Percentiles rank a stretch among this genome's conserved stretches.
These are phyloP conservation scores for Melospiza georgiana DNA, from an alignment of 2,113 vertebrate species.

Conservation along the genomic window DNA sequence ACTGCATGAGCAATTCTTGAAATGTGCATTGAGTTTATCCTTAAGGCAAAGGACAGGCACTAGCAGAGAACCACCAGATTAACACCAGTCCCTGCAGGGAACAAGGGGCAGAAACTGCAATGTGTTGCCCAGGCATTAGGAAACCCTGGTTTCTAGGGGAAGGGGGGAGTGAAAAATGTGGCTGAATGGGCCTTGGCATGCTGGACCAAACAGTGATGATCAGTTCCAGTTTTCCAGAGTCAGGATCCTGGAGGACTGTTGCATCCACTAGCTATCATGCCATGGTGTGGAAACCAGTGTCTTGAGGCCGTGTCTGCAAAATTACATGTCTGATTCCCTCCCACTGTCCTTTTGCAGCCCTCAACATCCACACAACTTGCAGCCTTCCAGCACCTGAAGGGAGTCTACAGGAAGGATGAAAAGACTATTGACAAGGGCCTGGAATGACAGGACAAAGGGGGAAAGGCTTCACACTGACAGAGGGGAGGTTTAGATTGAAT, in stretches of 20 bases:
- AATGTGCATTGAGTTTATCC: not conserved
- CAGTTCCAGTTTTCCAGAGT: not conserved
- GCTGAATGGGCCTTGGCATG: not conserved
- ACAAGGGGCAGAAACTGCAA: not conserved
- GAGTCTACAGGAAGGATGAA: not conserved
- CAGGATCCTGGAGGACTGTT: not conserved
- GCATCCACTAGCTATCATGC: not conserved
- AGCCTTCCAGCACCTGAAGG: not conserved
- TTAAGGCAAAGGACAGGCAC: not conserved
- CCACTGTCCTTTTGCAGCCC: not conserved
- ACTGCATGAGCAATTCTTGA: not conserved
- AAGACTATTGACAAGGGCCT: not conserved
- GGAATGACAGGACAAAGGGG: not conserved
- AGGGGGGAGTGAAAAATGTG: not conserved
- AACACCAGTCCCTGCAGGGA: not conserved
- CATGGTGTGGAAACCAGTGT: not conserved
- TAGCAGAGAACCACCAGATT: not conserved
- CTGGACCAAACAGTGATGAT: not conserved
- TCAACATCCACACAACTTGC: not conserved
- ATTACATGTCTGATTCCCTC: not conserved
- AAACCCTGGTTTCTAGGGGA: not conserved
- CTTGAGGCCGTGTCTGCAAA: not conserved
- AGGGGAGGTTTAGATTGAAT: not conserved
- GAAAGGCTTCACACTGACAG: not conserved
- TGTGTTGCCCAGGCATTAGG: not conserved